Evolutionary conservation across 2,797 vertebrate genomes (phyloP).

Genomic region (Halcyon smyrnensis): DNA sequence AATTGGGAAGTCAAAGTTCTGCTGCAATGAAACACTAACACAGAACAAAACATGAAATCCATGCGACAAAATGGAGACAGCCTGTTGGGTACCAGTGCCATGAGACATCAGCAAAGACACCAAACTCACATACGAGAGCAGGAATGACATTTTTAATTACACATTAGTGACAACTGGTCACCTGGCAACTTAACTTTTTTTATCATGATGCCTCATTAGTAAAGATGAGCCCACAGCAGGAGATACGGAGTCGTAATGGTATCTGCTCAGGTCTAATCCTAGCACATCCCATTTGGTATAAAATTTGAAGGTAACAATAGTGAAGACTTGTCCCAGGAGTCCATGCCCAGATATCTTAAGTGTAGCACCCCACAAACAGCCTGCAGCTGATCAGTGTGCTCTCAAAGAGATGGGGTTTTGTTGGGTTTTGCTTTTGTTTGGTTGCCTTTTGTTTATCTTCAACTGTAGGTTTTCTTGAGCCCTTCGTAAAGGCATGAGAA

Average conservation of each 20-base stretch:
- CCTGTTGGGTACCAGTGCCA: background rate
- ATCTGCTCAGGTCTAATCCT: background rate
- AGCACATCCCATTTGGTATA: background rate
- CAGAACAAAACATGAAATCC: background rate
- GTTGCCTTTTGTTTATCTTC: background rate
- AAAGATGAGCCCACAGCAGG: slow-evolving; percentile 9
- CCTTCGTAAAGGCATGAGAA: background rate
- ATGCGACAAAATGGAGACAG: rapidly evolving
- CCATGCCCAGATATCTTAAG: background rate
- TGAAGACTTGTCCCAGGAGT: background rate
- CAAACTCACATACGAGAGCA: background rate
- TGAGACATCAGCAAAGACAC: slow-evolving; percentile 16
- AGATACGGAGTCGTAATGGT: background rate
- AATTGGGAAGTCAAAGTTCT: background rate
- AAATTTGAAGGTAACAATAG: background rate
- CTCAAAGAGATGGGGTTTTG: background rate
- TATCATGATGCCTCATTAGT: slow-evolving; percentile 19
- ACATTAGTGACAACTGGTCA: slow-evolving; percentile 35
- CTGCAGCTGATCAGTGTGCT: background rate
- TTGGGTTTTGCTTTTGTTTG: background rate
- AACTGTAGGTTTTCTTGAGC: background rate
- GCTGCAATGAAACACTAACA: background rate
- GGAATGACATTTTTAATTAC: slow-evolving; percentile 4
- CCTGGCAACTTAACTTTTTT: slow-evolving; percentile 27
- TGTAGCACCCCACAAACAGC: background rate